Evolutionary conservation across 2,888 invertebrate genomes (phyloP).

Genomic region (Danaus chrysippus): DNA sequence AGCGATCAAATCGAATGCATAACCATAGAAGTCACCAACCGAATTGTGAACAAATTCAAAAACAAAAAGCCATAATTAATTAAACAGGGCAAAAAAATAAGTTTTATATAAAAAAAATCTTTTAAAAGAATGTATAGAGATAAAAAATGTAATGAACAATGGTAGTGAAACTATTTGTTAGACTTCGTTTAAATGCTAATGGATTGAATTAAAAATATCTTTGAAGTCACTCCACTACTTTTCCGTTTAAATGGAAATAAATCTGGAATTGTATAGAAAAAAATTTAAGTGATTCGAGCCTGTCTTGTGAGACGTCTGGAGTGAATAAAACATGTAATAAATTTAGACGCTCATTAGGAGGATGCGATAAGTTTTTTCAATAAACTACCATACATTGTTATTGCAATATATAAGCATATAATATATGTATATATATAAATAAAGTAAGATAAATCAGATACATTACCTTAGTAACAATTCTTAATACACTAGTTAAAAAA

Average conservation of each 20-base stretch:
- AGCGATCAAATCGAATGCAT: slow-evolving; percentile 67
- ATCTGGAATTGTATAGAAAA: slow-evolving; percentile 17
- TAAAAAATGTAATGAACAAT: neutral
- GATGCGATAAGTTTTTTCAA: slow-evolving; percentile 16
- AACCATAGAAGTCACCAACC: slow-evolving; percentile 36
- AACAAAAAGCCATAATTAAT: neutral
- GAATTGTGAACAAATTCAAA: slow-evolving; percentile 3
- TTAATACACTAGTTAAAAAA: slow-evolving; percentile 2
- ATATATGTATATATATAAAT: neutral
- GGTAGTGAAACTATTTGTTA: slow-evolving; percentile 1
- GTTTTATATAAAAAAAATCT: neutral
- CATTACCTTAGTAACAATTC: neutral
- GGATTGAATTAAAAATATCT: slow-evolving; percentile 7
- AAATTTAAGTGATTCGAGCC: slow-evolving; percentile 28
- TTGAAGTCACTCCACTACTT: slow-evolving; percentile 6
- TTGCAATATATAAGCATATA: too few species aligned
- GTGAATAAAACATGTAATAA: slow-evolving; percentile 76
- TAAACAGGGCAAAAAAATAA: neutral
- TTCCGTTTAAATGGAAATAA: neutral
- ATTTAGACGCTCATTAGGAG: slow-evolving; percentile 54
- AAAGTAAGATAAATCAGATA: neutral
- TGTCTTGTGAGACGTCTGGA: slow-evolving; percentile 33
- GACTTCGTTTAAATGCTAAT: slow-evolving; percentile 21
- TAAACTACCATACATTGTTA: neutral
- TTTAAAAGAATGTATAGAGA: slow-evolving; percentile 9